Evolutionary conservation across 1,140 invertebrate species (phyloP), one percentile per base, ranked within the genome.

Genomic region (Atopsyche davidsoni): DNA sequence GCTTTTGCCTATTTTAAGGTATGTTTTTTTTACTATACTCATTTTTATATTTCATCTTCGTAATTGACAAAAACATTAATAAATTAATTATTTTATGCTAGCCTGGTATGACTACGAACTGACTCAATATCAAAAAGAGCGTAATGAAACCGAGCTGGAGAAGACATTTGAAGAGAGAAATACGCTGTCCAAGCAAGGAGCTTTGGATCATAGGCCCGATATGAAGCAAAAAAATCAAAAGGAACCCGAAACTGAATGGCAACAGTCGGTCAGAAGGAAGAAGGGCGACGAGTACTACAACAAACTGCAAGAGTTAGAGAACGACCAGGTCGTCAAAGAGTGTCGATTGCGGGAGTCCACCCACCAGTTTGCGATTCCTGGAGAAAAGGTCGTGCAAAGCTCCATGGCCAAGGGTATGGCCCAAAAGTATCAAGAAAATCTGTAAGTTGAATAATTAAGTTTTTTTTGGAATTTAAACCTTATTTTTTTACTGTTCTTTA

Each of bases 91-190:
- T 63, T 64, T 64, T 66, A 66, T 55, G 70, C 62, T 76, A 94
- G 91, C 91, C 46, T 94, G 91, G 90, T 94, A 95, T 74, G 91
- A 95, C 76, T 79, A 80, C 64, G 89, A 88, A 64, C 79, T 90
- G 61, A 79, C 82, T 56, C 80, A 82, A 64, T 92, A 92, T 67
- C 89, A 93, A 68, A 77, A 82, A 62, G 86, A 89, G 62, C 80
- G 89, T 50, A 76, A 85, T 71, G 86, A 87, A 61, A 88, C 83
- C 39, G 91, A 94, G 70, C 70, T 92, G 51, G 87, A 91, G 62
- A 82, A 83, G 66, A 82, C 89, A 18, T 92, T 93, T 64, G 88
- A 92, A 66, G 89, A 93, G 65, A 80, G 89, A 50, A 80, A 85
- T 62, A 76, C 72, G 34, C 68, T 80, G 55, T 76, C 79, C 50